Percentiles rank a stretch among this genome's conserved stretches.
Evolutionary conservation across 2,797 vertebrate genomes (phyloP).

Genomic region (Perodicticus potto): DNA sequence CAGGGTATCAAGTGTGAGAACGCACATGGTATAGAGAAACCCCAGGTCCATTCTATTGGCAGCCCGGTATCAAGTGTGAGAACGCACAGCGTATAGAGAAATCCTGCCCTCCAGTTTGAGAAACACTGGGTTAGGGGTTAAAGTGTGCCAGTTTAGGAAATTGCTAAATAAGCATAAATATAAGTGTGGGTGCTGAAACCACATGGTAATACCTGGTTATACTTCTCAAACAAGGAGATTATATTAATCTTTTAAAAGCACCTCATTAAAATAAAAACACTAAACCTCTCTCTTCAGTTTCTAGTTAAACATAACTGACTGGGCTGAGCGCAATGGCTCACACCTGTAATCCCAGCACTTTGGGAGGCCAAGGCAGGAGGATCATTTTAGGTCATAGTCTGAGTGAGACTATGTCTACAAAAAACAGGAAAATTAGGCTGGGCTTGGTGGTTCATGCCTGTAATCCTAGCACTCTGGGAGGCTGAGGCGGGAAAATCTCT

Average conservation of each 20-base stretch:
- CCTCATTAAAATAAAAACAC: background rate
- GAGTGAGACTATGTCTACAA: too few species aligned
- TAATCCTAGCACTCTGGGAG: too few species aligned
- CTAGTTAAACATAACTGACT: background rate
- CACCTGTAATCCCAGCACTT: too few species aligned
- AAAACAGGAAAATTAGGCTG: too few species aligned
- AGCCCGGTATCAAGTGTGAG: background rate
- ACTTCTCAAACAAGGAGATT: background rate
- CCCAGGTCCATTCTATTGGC: background rate
- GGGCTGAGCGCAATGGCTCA: too few species aligned
- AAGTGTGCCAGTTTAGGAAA: background rate
- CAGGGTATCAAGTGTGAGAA: background rate
- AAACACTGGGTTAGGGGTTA: background rate
- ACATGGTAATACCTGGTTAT: background rate
- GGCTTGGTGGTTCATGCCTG: too few species aligned
- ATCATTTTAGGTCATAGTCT: too few species aligned
- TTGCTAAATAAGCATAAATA: background rate
- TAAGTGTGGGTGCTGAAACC: background rate
- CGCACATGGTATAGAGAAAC: background rate
- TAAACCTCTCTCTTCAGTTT: background rate
- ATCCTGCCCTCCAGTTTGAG: background rate
- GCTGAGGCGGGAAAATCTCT: too few species aligned
- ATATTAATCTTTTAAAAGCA: background rate
- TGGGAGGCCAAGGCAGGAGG: too few species aligned
- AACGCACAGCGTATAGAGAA: background rate